These are phyloP conservation scores for Entelurus aequoreus DNA, from an alignment of 2,113 vertebrate species.

Conservation along the genomic window DNA sequence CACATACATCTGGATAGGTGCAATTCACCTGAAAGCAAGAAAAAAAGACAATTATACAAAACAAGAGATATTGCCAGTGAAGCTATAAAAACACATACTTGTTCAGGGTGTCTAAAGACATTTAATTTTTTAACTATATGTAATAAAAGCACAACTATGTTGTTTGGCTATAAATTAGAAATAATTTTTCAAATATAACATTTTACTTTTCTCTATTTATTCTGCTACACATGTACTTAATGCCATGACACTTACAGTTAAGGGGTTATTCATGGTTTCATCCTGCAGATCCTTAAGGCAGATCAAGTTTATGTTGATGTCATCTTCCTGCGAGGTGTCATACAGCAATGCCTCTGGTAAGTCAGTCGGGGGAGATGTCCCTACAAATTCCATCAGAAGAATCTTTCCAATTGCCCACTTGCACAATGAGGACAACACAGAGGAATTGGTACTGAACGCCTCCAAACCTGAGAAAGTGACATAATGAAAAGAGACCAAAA, in stretches of 20 bases:
- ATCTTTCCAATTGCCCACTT: slow-evolving; percentile 80
- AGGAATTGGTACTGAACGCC: slow-evolving; percentile 74
- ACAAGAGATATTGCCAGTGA: not conserved
- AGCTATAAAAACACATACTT: not conserved
- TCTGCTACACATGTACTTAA: not conserved
- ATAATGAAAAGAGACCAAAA: too few relatives aligned
- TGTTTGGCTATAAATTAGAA: too few relatives aligned
- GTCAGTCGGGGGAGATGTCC: slow-evolving; percentile 63
- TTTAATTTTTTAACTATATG: not conserved
- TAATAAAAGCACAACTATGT: not conserved
- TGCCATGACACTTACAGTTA: slow-evolving; percentile 70
- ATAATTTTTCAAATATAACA: not conserved
- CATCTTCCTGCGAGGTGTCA: slow-evolving; percentile 87
- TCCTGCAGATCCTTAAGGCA: slow-evolving; percentile 83
- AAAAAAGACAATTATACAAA: not conserved
- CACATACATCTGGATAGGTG: slow-evolving; percentile 74
- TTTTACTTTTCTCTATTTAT: not conserved
- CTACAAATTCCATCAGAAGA: slow-evolving; percentile 84
- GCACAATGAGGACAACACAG: slow-evolving; percentile 77
- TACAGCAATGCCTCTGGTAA: slow-evolving; percentile 81
- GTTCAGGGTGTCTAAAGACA: slow-evolving; percentile 2
- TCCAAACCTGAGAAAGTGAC: slow-evolving; percentile 74
- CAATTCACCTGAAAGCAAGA: slow-evolving; percentile 73
- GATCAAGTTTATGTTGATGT: slow-evolving; percentile 84
- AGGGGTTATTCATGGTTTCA: slow-evolving; percentile 77